These are phyloP conservation scores for Caenorhabditis brenneri DNA, from an alignment of 1,140 invertebrate species.

Conservation along the genomic window DNA sequence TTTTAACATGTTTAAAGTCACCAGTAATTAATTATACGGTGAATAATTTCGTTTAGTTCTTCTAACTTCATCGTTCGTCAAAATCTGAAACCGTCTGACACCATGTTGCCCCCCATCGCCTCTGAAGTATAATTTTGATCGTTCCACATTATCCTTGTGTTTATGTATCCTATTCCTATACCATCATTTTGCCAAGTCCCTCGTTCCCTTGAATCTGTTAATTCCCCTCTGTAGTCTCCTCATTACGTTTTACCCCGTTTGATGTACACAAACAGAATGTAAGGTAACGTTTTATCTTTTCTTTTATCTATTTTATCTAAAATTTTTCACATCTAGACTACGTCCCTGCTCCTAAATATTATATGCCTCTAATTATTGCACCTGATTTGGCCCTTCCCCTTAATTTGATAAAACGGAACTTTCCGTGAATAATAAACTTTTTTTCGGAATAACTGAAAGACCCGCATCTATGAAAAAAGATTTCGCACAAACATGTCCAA, in stretches of 20 bases:
- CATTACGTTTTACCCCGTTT: slow-evolving; percentile 33
- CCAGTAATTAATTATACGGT: background rate
- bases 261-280: slow-evolving; percentile 15
- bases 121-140: background rate
- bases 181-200: background rate
- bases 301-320: background rate
- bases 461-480: too few species aligned
- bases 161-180: background rate
- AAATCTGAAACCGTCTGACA: too few species aligned
- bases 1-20: background rate
- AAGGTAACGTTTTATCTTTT: slow-evolving; percentile 41
- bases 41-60: background rate
- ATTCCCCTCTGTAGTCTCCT: slow-evolving; percentile 1
- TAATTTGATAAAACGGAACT: too few species aligned
- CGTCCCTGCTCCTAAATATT: too few species aligned
- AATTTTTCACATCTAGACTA: too few species aligned
- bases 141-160: background rate
- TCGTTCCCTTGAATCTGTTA: background rate
- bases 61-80: background rate
- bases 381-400: too few species aligned
- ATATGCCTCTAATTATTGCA: too few species aligned
- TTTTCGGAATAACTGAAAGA: too few species aligned
- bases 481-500: too few species aligned
- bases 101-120: background rate
- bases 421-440: too few species aligned